Conservation (phyloP, 2,797 vertebrate species). For the Microcaecilia unicolor region DNA sequence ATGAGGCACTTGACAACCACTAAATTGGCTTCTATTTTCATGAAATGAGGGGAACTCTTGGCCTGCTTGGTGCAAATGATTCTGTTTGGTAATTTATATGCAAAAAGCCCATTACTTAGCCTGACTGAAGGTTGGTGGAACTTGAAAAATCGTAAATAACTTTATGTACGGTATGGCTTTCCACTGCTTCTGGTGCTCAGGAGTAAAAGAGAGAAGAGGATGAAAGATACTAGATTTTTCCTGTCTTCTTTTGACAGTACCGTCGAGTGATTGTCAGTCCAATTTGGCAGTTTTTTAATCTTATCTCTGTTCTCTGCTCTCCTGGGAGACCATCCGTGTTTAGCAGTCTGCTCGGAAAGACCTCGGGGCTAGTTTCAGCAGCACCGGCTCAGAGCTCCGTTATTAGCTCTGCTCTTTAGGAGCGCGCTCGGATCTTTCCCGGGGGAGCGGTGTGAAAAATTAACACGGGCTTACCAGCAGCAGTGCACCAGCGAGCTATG, state of each 20-base stretch:
- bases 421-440: slow-evolving; percentile 85
- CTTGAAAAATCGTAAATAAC: no score
- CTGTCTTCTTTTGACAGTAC: slow-evolving; percentile 62
- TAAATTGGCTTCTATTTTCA: no score
- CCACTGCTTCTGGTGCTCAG: slow-evolving; percentile 43
- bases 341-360: slow-evolving; percentile 92
- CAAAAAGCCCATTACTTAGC: no score
- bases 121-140: no score
- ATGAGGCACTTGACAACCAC: no score
- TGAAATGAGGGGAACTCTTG: no score
- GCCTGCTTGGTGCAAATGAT: no score
- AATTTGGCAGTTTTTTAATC: slow-evolving; percentile 89
- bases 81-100: no score
- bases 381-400: slow-evolving; percentile 86
- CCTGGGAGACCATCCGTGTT: slow-evolving; percentile 82
- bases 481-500: slow-evolving; percentile 73
- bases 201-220: slow-evolving; percentile 31
- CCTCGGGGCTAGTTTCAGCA: slow-evolving; percentile 86
- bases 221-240: slow-evolving; percentile 61
- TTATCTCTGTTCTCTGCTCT: slow-evolving; percentile 83
- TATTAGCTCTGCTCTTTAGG: slow-evolving; percentile 99
- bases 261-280: slow-evolving; percentile 85
- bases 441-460: slow-evolving; percentile 89
- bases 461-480: slow-evolving; percentile 78
- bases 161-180: no score